Base-by-base conservation (phyloP, 92 coral and sea anemone species). In the Heteractis magnifica region DNA sequence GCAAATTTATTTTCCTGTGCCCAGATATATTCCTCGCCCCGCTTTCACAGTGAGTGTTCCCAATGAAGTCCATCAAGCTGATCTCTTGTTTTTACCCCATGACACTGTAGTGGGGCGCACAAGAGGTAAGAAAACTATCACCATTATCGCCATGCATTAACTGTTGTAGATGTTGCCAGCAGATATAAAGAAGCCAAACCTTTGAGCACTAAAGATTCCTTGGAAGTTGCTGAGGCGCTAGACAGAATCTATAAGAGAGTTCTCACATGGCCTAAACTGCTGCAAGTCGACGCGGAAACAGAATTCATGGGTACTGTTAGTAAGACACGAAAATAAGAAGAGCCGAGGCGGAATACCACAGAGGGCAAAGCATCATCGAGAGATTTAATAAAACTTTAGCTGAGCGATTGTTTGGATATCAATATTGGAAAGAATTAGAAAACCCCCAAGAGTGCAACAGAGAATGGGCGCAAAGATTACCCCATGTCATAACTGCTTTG, bases 1-100 rank as follows among this genome's bases (percentile, higher is more conserved):
- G 79, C 79, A 50, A 49, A 52, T 80, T 11, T 83, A 83, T 75
- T 21, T 83, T n/a, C 80, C 86, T 0, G 72, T 26, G 0, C 86
- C 86, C 4, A 83, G 65, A n/a, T 41, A 58, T 2, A 74, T 83
- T 48, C 80, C 86, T 16, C 20, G 86, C 8, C 86, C 75, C 8
- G 74, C n/a, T 0, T 83, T 75, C 34, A 65, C 77, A 1, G 86
- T 73, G 4, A 34, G 6, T 19, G 11, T 21, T 5, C 86, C 86
- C 0, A 83, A 83, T 11, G 70, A 83, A 75, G 73, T 83, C 44
- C 86, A 83, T 56, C 86, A 83, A 15, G 86, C 86, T 3, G 86
- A 83, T 55, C 13, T 83, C 3, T 80, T 83, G 14, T 83, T 83
- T 52, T 65, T 83, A 8, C 86, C 86, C 8, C 86, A 83, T 51